Base-by-base conservation (phyloP, 2,888 invertebrate species). In the Brachypterus glaber region DNA sequence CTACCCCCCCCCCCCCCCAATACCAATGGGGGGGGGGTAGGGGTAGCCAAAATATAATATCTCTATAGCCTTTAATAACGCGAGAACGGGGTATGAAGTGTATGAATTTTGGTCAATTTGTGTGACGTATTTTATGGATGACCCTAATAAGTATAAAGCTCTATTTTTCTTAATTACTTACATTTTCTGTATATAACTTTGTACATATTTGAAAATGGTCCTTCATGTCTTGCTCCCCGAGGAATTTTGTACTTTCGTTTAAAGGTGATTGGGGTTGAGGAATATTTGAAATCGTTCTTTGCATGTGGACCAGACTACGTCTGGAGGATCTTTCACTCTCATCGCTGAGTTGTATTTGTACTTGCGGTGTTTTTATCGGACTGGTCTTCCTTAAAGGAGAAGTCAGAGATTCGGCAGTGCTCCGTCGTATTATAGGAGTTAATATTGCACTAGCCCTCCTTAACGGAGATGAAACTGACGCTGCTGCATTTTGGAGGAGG, bases 101-200 rank as follows among this genome's bases (percentile, higher is more conserved):
- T n/a, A n/a, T n/a, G n/a, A n/a, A n/a, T n/a, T n/a, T n/a, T n/a
- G n/a, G n/a, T n/a, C n/a, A n/a, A n/a, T n/a, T n/a, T n/a, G n/a
- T n/a, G n/a, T n/a, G n/a, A n/a, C n/a, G n/a, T n/a, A n/a, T n/a
- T n/a, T n/a, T n/a, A n/a, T n/a, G n/a, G n/a, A n/a, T n/a, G n/a
- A n/a, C n/a, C n/a, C n/a, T n/a, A n/a, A n/a, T n/a, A n/a, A n/a
- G n/a, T n/a, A n/a, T n/a, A n/a, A n/a, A n/a, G n/a, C n/a, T n/a
- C n/a, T n/a, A n/a, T n/a, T n/a, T n/a, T n/a, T n/a, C n/a, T n/a
- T 21, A 9, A 21, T 7, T 31, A 63, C 73, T 68, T 64, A 82
- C 82, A 71, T 87, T 87, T 66, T 85, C 84, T 45, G 81, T 75
- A 57, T 77, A 82, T n/a, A 87, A 71, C 54, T 84, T 82, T 31